These are phyloP conservation scores for Cydia fagiglandana DNA, from an alignment of 1,140 invertebrate genomes.

Conservation along the genomic window DNA sequence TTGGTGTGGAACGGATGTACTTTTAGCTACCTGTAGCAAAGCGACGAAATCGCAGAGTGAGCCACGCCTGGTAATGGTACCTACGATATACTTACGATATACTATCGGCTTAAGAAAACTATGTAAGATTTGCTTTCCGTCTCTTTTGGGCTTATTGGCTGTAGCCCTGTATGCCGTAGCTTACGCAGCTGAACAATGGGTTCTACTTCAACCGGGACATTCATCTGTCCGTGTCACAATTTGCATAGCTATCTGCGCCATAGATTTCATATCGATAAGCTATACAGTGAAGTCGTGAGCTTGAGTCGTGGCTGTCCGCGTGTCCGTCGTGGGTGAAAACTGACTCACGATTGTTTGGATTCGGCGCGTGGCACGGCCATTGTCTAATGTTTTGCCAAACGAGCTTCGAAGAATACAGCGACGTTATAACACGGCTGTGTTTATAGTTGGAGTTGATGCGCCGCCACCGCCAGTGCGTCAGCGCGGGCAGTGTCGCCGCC, in stretches of 20 bases:
- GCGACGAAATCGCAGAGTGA: too few relatives aligned
- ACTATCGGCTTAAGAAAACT: too few relatives aligned
- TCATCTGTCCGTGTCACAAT: constrained; percentile 13
- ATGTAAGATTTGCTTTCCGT: neutral
- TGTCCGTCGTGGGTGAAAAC: constrained; percentile 21
- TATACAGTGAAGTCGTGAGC: constrained; percentile 21
- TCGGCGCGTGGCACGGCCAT: constrained; percentile 70
- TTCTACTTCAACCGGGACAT: neutral
- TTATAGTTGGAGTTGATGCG: constrained; percentile 52
- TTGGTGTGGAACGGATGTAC: too few relatives aligned
- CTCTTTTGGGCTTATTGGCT: neutral
- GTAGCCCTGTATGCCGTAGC: neutral
- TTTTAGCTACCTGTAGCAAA: too few relatives aligned
- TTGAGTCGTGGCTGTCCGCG: constrained; percentile 25
- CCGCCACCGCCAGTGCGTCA: constrained; percentile 16
- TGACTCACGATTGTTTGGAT: constrained; percentile 62
- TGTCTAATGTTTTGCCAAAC: constrained; percentile 65
- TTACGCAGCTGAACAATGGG: neutral
- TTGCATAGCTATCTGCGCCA: constrained; percentile 15
- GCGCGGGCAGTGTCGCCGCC: neutral
- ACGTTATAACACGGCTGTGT: constrained; percentile 49
- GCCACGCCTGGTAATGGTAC: too few relatives aligned
- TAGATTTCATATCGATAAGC: constrained; percentile 27
- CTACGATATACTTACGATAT: too few relatives aligned
- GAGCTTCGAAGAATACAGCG: constrained; percentile 58